Conservation (phyloP, 2,113 vertebrate species). For the Barbus barbus region DNA sequence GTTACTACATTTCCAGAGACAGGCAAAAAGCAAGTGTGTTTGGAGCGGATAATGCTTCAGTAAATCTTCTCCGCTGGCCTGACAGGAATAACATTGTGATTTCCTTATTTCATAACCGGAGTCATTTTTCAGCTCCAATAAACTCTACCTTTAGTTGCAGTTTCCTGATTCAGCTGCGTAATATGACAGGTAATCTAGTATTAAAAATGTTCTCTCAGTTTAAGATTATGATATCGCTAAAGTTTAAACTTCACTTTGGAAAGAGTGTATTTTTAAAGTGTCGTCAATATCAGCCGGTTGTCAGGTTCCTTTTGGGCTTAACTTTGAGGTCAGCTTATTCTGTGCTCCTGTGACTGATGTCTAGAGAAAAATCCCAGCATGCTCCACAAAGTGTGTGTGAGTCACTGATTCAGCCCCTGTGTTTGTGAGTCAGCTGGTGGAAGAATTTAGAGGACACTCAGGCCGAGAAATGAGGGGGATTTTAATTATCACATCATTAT, state of each 20-base stretch:
- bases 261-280: conserved; percentile 2
- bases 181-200: conserved; percentile 29
- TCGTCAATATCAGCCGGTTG: background rate
- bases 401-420: conserved; percentile 11
- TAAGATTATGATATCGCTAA: conserved; percentile 13
- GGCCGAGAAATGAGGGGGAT: conserved; percentile 58
- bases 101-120: background rate
- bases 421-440: conserved; percentile 58
- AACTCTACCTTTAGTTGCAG: background rate
- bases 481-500: conserved; percentile 57
- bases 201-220: conserved; percentile 31
- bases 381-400: conserved; percentile 18
- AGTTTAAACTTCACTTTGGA: background rate
- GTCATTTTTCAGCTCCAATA: conserved; percentile 19
- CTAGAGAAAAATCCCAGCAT: conserved; percentile 13
- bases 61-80: conserved; percentile 6
- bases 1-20: conserved; percentile 22
- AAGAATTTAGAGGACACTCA: conserved; percentile 59
- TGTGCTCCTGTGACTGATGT: conserved; percentile 1
- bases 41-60: background rate
- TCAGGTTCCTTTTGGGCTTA: conserved; percentile 1
- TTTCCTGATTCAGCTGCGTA: conserved; percentile 18
- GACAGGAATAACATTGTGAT: background rate
- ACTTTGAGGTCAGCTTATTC: conserved; percentile 20
- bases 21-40: conserved; percentile 9